Conservation (phyloP, 2,888 invertebrate genomes). For the Pyrgus malvae region DNA sequence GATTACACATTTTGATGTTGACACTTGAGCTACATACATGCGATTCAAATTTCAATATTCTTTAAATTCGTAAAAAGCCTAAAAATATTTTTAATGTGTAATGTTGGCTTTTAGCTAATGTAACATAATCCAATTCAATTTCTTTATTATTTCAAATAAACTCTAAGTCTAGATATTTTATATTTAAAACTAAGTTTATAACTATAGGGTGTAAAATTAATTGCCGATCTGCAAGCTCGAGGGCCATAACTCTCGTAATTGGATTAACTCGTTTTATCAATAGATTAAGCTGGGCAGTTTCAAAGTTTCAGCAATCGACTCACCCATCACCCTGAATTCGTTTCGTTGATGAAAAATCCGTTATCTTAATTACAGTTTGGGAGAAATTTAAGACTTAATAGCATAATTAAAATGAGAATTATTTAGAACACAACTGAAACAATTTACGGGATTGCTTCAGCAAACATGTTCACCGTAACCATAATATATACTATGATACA, state of each 20-base stretch:
- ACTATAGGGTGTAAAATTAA: constrained; percentile 4
- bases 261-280: constrained; percentile 19
- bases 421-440: background rate
- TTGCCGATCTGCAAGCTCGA: constrained; percentile 1
- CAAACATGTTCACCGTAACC: too few species aligned
- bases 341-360: constrained; percentile 19
- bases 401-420: background rate
- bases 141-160: too few species aligned
- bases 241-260: constrained; percentile 5
- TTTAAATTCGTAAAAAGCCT: too few species aligned
- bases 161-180: too few species aligned
- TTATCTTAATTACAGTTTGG: constrained; percentile 17
- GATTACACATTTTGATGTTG: too few species aligned
- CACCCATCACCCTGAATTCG: background rate
- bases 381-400: background rate
- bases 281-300: constrained; percentile 12
- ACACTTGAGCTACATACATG: too few species aligned
- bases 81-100: too few species aligned
- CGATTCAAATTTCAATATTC: too few species aligned
- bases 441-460: background rate
- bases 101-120: too few species aligned
- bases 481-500: too few species aligned
- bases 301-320: constrained; percentile 19
- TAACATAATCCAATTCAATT: too few species aligned
- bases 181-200: background rate